Conservation (phyloP, 2,113 vertebrate genomes). For the Mesoclemmys tuberculata region DNA sequence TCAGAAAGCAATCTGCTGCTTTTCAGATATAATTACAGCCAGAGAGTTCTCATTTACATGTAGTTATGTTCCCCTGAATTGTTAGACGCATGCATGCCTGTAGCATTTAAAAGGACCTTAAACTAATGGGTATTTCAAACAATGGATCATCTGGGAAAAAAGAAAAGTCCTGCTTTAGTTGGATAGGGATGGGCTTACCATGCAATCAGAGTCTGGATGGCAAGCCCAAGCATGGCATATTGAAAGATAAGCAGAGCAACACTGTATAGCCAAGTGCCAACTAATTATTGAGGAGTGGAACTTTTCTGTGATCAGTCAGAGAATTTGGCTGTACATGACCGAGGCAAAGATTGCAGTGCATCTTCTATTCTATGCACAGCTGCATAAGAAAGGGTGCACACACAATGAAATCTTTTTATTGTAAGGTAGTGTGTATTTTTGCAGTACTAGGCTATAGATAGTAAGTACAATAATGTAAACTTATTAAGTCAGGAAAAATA, state of each 20-base stretch:
- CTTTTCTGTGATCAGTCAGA: not conserved
- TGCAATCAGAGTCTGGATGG: not conserved
- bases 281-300: not conserved
- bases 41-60: not conserved
- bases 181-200: not conserved
- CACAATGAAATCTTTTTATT: not conserved
- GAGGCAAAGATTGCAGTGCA: not conserved
- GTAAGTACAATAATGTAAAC: not conserved
- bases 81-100: not conserved
- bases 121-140: not conserved
- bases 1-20: not conserved
- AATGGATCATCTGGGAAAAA: not conserved
- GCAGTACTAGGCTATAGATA: not conserved
- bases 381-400: slow-evolving; percentile 9
- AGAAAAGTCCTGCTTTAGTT: not conserved
- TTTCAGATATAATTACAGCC: not conserved
- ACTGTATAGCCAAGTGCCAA: not conserved
- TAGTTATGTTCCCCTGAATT: not conserved
- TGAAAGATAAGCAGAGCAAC: not conserved
- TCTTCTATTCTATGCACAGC: not conserved
- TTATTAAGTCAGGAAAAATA: not conserved
- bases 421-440: not conserved
- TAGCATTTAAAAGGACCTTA: not conserved
- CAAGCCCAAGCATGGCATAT: not conserved
- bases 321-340: not conserved